A percentile compares a stretch with the other conserved stretches of the same genome.
These are phyloP conservation scores for Leptosomus discolor DNA, from an alignment of 2,113 vertebrate species.

Conservation along the genomic window DNA sequence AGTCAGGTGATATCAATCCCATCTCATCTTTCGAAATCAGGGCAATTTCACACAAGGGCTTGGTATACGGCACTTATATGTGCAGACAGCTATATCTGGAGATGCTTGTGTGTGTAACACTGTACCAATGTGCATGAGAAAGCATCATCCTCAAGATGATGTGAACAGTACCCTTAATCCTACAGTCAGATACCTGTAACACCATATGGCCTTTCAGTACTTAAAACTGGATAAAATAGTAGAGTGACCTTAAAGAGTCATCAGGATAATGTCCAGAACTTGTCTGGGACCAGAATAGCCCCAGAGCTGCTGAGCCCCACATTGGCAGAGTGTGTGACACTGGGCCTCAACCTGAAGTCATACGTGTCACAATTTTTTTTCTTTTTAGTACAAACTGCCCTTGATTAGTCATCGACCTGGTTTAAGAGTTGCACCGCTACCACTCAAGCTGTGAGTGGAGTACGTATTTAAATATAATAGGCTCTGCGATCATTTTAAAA, in stretches of 20 bases:
- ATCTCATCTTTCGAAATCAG: background rate
- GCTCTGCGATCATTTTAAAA: background rate
- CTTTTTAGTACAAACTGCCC: slow-evolving; percentile 17
- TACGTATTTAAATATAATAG: slow-evolving; percentile 26
- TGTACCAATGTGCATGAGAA: background rate
- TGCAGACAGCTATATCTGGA: background rate
- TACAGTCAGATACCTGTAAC: background rate
- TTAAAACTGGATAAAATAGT: background rate
- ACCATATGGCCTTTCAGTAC: background rate
- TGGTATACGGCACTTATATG: background rate
- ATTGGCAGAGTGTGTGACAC: background rate
- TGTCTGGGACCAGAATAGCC: background rate
- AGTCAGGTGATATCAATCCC: background rate
- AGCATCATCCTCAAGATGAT: background rate
- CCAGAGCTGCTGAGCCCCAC: background rate
- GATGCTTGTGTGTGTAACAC: background rate
- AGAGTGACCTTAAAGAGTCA: background rate
- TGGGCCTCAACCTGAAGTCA: background rate
- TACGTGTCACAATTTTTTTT: background rate
- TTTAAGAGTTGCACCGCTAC: background rate
- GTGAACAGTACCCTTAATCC: background rate
- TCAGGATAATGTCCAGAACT: background rate
- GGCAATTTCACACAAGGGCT: background rate
- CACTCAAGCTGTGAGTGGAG: background rate
- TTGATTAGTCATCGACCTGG: slow-evolving; percentile 59